Evolutionary conservation across 2,888 invertebrate genomes (phyloP), one percentile per base, ranked within the genome.

Genomic region (Globia sparganii): DNA sequence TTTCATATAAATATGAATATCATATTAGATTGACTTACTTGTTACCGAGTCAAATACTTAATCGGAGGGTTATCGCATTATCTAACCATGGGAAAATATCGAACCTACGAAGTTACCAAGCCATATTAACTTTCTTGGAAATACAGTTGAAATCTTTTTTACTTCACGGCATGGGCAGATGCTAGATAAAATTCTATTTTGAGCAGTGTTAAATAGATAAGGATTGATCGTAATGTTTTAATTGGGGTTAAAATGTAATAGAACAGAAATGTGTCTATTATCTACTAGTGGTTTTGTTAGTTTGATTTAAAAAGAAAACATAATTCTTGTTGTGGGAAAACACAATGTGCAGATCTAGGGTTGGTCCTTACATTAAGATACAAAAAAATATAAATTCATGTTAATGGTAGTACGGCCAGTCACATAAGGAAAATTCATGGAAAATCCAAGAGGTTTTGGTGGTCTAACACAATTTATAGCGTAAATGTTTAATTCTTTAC

Each of bases 11-110:
- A 77, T 74, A 78, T 61, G 61, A 77, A 75, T 75, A 72, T 78
- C 37, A 53, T 61, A 68, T 69, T 82, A 72, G 65, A 78, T 82
- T 67, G 72, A 67, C 73, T 80, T 72, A 78, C 85, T 86, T 84
- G 84, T 77, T 84, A 79, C 72, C 70, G 84, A 87, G 89, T 87
- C 87, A 84, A 80, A 89, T 81, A 85, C 85, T 87, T 81, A 86
- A 86, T 82, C 85, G 78, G 81, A 81, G 89, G 90, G 90, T 90
- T 91, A 91, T 91, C 91, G 85, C 80, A 83, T 86, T 89, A 90
- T 89, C 87, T 88, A 87, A 86, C 80, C 86, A 88, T 84, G 81
- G 86, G 88, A 91, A 90, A 88, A 82, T 86, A 84, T 87, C 82
- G 84, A 84, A 71, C 81, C 81, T 83, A 82, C 81, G 74, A 78